Evolutionary conservation across 2,888 invertebrate genomes (phyloP), one percentile per base, ranked within the genome.

Genomic region (Ectemnius cavifrons): DNA sequence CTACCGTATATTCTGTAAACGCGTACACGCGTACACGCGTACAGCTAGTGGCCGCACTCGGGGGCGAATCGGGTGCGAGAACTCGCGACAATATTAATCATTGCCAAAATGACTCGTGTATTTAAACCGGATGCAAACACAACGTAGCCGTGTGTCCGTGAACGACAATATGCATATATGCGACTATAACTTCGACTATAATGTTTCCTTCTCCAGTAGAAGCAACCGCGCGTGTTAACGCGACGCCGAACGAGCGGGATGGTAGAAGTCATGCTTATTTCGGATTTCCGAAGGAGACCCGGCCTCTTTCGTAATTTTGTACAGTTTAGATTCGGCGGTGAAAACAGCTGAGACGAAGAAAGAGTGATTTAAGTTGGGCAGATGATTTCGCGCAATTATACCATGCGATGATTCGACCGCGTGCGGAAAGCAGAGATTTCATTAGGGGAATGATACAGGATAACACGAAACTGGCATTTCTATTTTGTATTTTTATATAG

Each of bases 401-500:
- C n/a, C 71, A 52, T 67, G 68, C 58, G 23, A 65, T 71, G 67
- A 67, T 13, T 52, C 16, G 16, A 52, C 13, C 16, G 67, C 60
- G 68, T n/a, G 58, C 27, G 37, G 37, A 37, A 37, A 8, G 37
- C 37, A 45, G 52, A 37, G 61, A 37, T 65, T 63, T 49, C 27
- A 14, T 67, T 66, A 37, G 45, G 28, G 46, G 46, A 46, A 59
- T 45, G 52, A 45, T 69, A 67, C 57, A 64, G 84, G 80, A 37
- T 8, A 37, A 37, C 37, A 37, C 6, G 37, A 11, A 37, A 37
- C 5, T 78, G 80, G 80, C 84, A 86, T 86, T 86, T 85, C 85
- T 89, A 88, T 89, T 89, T 89, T 88, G 84, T 89, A 90, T 89
- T 89, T 89, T 89, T 89, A 89, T 89, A 89, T 89, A 89, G 89